Conservation (phyloP, 2,797 vertebrate genomes). For the Alectoris magna region DNA sequence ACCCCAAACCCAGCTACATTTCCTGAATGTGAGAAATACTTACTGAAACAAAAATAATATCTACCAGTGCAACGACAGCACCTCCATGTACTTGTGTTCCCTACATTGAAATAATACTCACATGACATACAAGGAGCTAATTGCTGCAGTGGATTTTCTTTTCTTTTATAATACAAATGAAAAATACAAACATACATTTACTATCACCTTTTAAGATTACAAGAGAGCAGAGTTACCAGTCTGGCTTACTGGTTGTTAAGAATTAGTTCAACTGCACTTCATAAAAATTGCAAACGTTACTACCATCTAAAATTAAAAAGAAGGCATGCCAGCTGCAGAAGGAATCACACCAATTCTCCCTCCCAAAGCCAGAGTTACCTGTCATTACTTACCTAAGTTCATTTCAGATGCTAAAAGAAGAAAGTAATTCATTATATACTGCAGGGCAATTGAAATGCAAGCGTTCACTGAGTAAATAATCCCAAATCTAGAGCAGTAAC, state of each 20-base stretch:
- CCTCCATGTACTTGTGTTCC: background rate
- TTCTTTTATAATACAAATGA: background rate
- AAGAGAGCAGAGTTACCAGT: slow-evolving; percentile 22
- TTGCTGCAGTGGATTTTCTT: background rate
- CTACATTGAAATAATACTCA: background rate
- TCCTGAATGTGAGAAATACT: slow-evolving; percentile 12
- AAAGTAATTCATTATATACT: slow-evolving; percentile 68
- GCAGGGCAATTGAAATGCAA: slow-evolving; percentile 58
- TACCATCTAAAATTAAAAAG: slow-evolving; percentile 2
- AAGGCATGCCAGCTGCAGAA: background rate
- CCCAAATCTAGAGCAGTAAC: slow-evolving; percentile 45
- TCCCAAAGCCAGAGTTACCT: slow-evolving; percentile 64
- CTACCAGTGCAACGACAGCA: background rate
- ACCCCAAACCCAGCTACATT: background rate
- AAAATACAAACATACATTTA: background rate
- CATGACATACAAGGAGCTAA: background rate
- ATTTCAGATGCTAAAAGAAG: slow-evolving; percentile 64
- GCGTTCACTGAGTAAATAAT: slow-evolving; percentile 57
- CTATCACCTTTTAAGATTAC: background rate
- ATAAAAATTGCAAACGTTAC: slow-evolving; percentile 19
- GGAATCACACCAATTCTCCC: background rate
- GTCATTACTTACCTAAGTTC: slow-evolving; percentile 71
- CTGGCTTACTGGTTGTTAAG: slow-evolving; percentile 27
- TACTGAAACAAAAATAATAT: background rate
- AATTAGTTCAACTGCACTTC: background rate